Percentiles rank a stretch among this genome's conserved stretches.
These are phyloP conservation scores for Ephialtes manifestator DNA, from an alignment of 2,888 invertebrate genomes.

Conservation along the genomic window DNA sequence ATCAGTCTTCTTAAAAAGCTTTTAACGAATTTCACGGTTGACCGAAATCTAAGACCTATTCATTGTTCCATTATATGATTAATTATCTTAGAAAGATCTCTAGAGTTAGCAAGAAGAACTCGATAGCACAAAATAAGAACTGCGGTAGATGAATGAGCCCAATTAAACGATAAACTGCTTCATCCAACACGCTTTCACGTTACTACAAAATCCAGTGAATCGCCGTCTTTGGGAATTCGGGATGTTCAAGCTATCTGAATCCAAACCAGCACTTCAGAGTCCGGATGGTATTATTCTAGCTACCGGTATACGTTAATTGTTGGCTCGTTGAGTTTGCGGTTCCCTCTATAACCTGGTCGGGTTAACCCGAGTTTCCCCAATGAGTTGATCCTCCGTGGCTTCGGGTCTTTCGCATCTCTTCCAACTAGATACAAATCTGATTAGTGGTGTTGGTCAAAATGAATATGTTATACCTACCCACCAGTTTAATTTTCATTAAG, in stretches of 20 bases:
- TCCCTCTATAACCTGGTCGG: constrained; percentile 23
- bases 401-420: constrained; percentile 30
- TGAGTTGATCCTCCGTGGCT: constrained; percentile 21
- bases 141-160: neutral
- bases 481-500: neutral
- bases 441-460: constrained; percentile 5
- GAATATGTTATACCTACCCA: neutral
- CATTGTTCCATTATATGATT: too few species aligned
- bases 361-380: constrained; percentile 38
- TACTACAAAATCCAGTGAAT: neutral
- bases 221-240: neutral
- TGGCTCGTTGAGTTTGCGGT: constrained; percentile 51
- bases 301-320: constrained; percentile 42
- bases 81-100: neutral
- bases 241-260: constrained; percentile 2
- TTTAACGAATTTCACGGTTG: neutral
- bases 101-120: neutral
- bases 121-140: neutral
- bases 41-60: too few species aligned
- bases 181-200: neutral
- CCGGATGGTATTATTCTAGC: neutral
- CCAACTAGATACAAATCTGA: constrained; percentile 49
- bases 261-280: constrained; percentile 2
- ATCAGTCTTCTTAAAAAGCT: neutral
- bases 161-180: constrained; percentile 5